Evolutionary conservation across 2,797 vertebrate genomes (phyloP), one percentile per base, ranked within the genome.

Genomic region (Babyrousa celebensis): DNA sequence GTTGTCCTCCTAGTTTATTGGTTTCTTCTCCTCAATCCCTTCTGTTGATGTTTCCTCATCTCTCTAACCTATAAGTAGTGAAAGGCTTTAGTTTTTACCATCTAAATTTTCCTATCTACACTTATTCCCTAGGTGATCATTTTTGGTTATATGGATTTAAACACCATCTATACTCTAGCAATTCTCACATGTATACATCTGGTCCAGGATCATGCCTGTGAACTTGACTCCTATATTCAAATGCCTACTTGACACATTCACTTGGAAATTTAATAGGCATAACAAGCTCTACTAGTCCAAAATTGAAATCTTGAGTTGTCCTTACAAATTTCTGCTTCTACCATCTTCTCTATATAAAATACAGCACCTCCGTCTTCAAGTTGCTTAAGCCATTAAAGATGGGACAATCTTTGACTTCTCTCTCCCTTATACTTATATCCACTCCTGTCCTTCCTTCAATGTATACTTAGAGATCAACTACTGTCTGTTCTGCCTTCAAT

Each of bases 281-380:
- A 23, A 71, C 10, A 92, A 79, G 11, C 9, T 85, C 20, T 79
- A 79, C 17, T 14, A 65, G 8, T 23, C n/a, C 36, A 79, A 85
- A 96, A 62, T 40, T 54, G 40, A 68, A 91, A 96, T 52, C 56
- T 6, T 36, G 29, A 70, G 12, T 1, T 32, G 14, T 58, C 23
- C 4, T 85, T 70, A 20, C 52, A 71, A 82, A 48, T 56, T 70
- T 93, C 12, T 89, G 18, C 77, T 75, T 52, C 40, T 14, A 87
- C 15, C 11, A 40, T 72, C 29, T 82, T 92, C 25, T 85, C 32
- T 62, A 82, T 74, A 65, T 65, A 72, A 88, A 91, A 77, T 87
- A 58, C 21, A 21, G 14, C 5, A 54, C 10, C 29, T 54, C 56
- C 52, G 18, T 54, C 25, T 93, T 71, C 32, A 27, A 43, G 16